Conservation (phyloP, 2,888 invertebrate species). For the Euplagia quadripunctaria region DNA sequence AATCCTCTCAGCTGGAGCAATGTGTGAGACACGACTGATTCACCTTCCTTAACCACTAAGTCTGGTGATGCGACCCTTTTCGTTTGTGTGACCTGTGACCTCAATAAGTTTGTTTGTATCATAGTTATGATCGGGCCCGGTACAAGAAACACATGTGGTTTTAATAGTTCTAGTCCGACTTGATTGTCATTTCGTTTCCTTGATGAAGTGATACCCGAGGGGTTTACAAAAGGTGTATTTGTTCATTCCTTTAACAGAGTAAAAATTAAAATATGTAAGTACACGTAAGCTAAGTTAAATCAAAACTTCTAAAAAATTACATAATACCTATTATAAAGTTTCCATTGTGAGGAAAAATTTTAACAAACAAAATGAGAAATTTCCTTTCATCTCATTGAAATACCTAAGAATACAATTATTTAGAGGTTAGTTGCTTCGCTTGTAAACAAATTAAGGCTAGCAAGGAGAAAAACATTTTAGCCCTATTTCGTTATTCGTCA, state of each 20-base stretch:
- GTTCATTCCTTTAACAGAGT: no score
- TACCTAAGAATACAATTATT: neutral
- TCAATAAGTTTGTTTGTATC: no score
- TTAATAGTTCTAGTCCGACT: neutral
- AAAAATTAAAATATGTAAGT: neutral
- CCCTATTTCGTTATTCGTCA: neutral
- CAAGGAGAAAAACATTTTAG: slow-evolving; percentile 2
- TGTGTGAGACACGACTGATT: neutral
- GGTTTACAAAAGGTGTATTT: neutral
- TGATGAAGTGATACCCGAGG: neutral
- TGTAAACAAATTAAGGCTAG: slow-evolving; percentile 19
- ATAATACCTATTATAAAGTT: neutral
- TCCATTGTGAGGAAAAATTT: neutral
- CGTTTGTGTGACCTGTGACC: no score
- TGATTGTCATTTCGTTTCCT: neutral
- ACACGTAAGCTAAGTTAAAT: neutral
- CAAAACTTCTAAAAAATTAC: neutral
- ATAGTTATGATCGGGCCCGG: neutral
- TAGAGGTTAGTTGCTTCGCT: slow-evolving; percentile 3
- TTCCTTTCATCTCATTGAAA: slow-evolving; percentile 7
- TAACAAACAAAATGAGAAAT: slow-evolving; percentile 6
- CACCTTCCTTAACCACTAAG: neutral
- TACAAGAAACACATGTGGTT: neutral
- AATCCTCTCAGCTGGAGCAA: neutral
- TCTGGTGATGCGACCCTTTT: neutral